These are phyloP conservation scores for Sebastes hubbsi DNA, from an alignment of 2,797 vertebrate genomes.

Conservation along the genomic window DNA sequence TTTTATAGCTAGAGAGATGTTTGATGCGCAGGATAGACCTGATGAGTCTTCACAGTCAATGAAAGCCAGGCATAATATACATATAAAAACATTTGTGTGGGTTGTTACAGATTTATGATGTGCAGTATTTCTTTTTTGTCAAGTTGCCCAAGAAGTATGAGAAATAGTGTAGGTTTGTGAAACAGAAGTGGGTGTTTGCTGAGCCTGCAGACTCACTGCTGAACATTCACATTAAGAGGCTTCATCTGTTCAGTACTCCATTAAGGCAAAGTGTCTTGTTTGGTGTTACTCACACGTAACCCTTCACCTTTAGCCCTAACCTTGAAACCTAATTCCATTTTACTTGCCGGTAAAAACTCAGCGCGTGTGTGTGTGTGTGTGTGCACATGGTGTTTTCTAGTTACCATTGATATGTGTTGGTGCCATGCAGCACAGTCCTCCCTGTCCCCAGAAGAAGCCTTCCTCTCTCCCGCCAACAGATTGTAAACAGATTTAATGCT, in stretches of 20 bases:
- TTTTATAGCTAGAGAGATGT: constrained; percentile 11
- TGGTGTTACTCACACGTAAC: constrained; percentile 32
- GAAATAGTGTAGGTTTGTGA: not conserved
- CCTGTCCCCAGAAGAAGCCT: constrained; percentile 20
- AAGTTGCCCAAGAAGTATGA: not conserved
- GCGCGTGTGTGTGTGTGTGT: not conserved
- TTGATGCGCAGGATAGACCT: constrained; percentile 1
- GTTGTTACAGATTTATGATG: constrained; percentile 17
- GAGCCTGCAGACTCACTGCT: not conserved
- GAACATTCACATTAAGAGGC: not conserved
- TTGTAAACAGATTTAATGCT: constrained; percentile 67
- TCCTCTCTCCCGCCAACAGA: constrained; percentile 40
- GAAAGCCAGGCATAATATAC: not conserved
- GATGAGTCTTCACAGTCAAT: not conserved
- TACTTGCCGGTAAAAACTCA: constrained; percentile 13
- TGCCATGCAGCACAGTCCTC: not conserved
- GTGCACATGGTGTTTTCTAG: not conserved
- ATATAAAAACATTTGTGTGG: constrained; percentile 8
- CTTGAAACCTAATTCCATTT: constrained; percentile 47
- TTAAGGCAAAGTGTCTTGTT: constrained; percentile 26
- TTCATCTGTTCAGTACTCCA: constrained; percentile 14
- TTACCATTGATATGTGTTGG: not conserved
- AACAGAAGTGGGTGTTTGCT: not conserved
- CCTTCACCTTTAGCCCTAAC: constrained; percentile 43
- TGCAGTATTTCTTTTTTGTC: not conserved